Evolutionary conservation across 2,113 vertebrate species (phyloP), one percentile per base, ranked within the genome.

Genomic region (Lasiurus cinereus): DNA sequence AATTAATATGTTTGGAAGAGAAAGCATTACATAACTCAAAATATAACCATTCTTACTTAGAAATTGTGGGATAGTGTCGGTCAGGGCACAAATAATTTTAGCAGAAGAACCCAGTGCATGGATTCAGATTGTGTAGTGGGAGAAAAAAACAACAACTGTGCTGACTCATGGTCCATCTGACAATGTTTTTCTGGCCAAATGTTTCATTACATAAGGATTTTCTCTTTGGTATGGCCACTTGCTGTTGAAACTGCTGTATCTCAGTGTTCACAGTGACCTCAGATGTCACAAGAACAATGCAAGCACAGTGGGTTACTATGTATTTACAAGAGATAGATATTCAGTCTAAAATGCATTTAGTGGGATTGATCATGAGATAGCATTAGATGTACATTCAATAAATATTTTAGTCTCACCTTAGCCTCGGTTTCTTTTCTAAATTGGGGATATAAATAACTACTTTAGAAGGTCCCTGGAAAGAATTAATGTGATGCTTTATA

Each of bases 151-250:
- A 64, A 87, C 64, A 12, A 29, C 56, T 70, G 27, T 92, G 73
- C 87, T 91, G 80, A 94, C 70, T 96, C 92, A 92, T 13, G 39
- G 31, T 92, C 85, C 91, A 94, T 93, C 94, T 97, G 91, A 95
- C 73, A 79, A 18, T 94, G 82, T 69, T 92, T 96, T 90, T 92
- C 96, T 82, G 62, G 88, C 94, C 78, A 96, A 95, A 85, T 88
- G 27, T 12, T 94, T 96, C 27, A 88, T 94, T 92, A 83, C 74
- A 0, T 90, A 96, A 95, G 64, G 50, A 82, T 83, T 83, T 84
- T 36, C 88, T 83, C 88, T 92, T 83, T 31, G 13, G 7, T 92
- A 21, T 76, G 43, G 29, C 33, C 36, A 74, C 73, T 93, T 39
- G 72, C 31, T 92, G 8, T 76, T 83, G 74, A 92, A 90, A 88